These are phyloP conservation scores for Eremophila alpestris DNA, from an alignment of 2,797 vertebrate species.

Conservation along the genomic window DNA sequence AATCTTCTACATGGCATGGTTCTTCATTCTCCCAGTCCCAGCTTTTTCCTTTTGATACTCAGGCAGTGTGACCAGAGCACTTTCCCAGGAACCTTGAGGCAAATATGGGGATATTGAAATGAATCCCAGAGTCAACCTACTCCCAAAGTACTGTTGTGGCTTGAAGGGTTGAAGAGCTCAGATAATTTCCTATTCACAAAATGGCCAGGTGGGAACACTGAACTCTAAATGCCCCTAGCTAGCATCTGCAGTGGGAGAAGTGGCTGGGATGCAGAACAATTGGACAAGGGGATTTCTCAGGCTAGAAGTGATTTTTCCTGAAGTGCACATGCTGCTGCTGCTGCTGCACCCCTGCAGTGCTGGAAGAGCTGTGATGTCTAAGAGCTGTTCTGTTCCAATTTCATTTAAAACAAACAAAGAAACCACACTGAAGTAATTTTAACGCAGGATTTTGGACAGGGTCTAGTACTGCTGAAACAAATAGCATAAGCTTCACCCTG, in stretches of 20 bases:
- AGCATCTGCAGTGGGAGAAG: not conserved
- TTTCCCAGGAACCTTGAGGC: not conserved
- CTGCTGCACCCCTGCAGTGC: not conserved
- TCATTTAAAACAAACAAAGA: constrained; percentile 28
- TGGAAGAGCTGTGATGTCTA: not conserved
- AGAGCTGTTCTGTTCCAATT: not conserved
- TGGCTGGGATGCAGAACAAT: not conserved
- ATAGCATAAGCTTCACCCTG: not conserved
- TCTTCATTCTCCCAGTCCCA: not conserved
- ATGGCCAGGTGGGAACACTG: not conserved
- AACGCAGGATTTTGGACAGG: not conserved
- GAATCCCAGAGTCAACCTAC: not conserved
- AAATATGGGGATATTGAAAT: not conserved
- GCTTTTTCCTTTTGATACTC: not conserved
- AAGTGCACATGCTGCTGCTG: accelerated
- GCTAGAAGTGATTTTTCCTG: not conserved
- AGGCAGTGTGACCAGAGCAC: not conserved
- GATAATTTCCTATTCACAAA: not conserved
- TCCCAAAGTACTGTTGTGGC: not conserved
- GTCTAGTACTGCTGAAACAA: constrained; percentile 14
- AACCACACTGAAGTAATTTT: not conserved
- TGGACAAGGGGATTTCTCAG: not conserved
- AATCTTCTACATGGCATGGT: not conserved
- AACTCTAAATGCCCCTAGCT: not conserved
- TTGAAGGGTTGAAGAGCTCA: not conserved